Evolutionary conservation across 2,797 vertebrate species (phyloP).

Genomic region (Pristis pectinata): DNA sequence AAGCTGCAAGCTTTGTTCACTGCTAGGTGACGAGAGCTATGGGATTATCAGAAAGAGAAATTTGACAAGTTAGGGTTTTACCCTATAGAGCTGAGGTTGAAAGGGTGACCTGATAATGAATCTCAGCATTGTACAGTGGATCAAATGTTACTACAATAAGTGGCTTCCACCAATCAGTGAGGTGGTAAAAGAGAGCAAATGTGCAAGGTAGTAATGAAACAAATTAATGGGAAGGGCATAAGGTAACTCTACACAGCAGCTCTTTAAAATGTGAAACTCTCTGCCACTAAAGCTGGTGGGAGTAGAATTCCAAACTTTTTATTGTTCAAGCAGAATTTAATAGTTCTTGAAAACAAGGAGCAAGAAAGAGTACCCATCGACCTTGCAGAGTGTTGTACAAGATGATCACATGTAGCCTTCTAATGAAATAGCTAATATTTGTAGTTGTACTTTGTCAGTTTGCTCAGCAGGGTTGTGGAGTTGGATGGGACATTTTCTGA

Average conservation of each 20-base stretch:
- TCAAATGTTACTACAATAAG: not conserved
- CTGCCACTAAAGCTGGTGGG: not conserved
- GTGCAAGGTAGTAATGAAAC: not conserved
- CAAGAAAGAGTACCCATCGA: not conserved
- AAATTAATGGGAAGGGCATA: not conserved
- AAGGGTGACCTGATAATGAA: not conserved
- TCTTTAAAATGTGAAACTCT: not conserved
- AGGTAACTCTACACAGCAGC: not conserved
- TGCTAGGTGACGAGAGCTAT: not conserved
- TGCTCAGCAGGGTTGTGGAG: not conserved
- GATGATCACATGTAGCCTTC: not conserved
- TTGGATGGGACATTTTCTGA: not conserved
- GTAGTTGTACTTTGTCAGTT: not conserved
- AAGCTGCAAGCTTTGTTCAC: not conserved
- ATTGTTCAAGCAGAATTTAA: not conserved
- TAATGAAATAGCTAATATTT: not conserved
- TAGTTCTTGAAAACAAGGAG: not conserved
- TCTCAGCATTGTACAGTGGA: not conserved
- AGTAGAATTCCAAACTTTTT: not conserved
- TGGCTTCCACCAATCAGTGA: not conserved
- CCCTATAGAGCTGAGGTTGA: not conserved
- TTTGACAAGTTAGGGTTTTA: not conserved
- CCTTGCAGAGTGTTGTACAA: not conserved
- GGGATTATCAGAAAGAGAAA: not conserved
- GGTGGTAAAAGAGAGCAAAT: not conserved